Base-by-base conservation (phyloP, 1,140 invertebrate species). In the Nephotettix cincticeps region DNA sequence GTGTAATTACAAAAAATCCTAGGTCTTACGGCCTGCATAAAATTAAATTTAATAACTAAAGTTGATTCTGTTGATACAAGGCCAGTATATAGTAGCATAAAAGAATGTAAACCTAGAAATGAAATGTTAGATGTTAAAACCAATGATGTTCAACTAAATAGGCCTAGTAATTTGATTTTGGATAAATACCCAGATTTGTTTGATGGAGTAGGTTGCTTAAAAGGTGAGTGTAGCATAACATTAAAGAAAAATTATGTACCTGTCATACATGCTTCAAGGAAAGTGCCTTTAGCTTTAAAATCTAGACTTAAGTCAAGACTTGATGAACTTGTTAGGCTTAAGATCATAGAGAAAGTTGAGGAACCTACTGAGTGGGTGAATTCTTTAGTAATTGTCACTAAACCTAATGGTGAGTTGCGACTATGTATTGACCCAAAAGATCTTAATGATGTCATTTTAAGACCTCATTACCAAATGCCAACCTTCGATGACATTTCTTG, bases 381-480 rank as follows among this genome's bases (percentile, higher is more conserved):
- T 73, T 74, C 77, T 29, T 71, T 82, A 29, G 81, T 83, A 1
- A 73, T 83, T 14, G 80, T 83, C 21, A 74, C 76, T 66, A 85
- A 84, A 78, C 69, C 73, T 25, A 80, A 83, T 75, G 78, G 78
- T 36, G 73, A 79, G 36, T 54, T 84, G 17, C 71, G 84, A 63
- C 77, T 86, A 36, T 86, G 84, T 75, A 69, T 86, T 23, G 83
- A 86, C 76, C 84, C 84, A 2, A 76, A 73, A 47, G 79, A 83
- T 61, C 75, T 86, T 51, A 86, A 86, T 76, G 77, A 76, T 70
- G 74, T 73, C 14, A 81, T 85, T 21, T 79, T 78, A 72, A 69
- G 80, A n/a, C 76, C 79, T 75, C 75, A 78, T 73, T 80, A 78
- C 76, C 77, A 76, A 40, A 75, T 84, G 27, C 80, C 80, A 9